Evolutionary conservation across 2,888 invertebrate genomes (phyloP).

Genomic region (Altica lythri): DNA sequence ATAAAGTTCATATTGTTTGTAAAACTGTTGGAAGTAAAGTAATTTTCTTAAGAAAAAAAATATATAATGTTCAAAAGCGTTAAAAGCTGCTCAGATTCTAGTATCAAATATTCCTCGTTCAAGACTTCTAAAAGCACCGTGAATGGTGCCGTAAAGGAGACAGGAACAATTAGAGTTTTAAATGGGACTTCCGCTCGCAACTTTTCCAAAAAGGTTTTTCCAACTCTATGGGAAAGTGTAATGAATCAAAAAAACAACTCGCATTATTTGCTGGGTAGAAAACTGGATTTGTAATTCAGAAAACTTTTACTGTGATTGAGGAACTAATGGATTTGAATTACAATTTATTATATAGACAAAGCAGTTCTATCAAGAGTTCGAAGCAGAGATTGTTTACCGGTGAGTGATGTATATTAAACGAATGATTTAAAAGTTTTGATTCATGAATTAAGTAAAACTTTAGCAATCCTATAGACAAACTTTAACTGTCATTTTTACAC

Average conservation of each 20-base stretch:
- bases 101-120: conserved; percentile 4
- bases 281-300: conserved; percentile 14
- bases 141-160: conserved; percentile 10
- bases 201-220: conserved; percentile 16
- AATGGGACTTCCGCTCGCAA: conserved; percentile 16
- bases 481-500: too few relatives aligned
- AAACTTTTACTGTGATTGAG: conserved; percentile 20
- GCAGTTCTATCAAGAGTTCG: conserved; percentile 10
- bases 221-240: conserved; percentile 17
- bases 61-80: not conserved
- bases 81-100: conserved; percentile 10
- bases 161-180: conserved; percentile 22
- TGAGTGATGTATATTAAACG: not conserved
- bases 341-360: conserved; percentile 19
- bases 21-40: not conserved
- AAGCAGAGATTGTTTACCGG: not conserved
- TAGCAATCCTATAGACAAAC: too few relatives aligned
- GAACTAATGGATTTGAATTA: conserved; percentile 24
- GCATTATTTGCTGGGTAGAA: conserved; percentile 15
- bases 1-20: too few relatives aligned
- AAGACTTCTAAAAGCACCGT: conserved; percentile 3
- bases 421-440: not conserved
- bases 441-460: too few relatives aligned
- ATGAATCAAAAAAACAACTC: conserved; percentile 26
- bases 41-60: not conserved